Conservation (phyloP, 2,113 vertebrate species). For the Lasiurus borealis region DNA sequence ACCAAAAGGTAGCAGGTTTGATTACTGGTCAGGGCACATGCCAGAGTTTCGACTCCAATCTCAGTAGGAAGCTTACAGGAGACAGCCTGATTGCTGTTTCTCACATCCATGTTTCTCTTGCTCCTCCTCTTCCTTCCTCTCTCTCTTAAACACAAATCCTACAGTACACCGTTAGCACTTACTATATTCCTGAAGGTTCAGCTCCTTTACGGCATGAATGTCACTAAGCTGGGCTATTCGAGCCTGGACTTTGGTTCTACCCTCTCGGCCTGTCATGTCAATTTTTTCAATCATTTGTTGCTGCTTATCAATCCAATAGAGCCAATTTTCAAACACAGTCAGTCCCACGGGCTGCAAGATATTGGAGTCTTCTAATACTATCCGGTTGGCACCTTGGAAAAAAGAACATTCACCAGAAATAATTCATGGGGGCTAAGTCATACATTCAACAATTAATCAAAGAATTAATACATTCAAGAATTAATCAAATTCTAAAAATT, state of each 20-base stretch:
- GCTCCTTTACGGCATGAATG: constrained; percentile 96
- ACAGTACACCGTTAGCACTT: constrained; percentile 81
- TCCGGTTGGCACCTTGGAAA: constrained; percentile 93
- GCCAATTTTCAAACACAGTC: constrained; percentile 95
- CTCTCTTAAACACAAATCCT: background rate
- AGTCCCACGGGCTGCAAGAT: constrained; percentile 97
- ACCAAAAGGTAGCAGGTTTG: background rate
- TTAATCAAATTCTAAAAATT: constrained; percentile 1
- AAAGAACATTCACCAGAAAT: constrained; percentile 57
- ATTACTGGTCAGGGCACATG: background rate
- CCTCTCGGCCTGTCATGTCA: constrained; percentile 94
- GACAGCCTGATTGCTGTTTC: too few relatives aligned
- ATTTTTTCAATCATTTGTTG: constrained; percentile 99
- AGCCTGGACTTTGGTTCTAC: constrained; percentile 98
- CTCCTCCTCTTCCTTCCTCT: background rate
- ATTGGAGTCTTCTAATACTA: constrained; percentile 97
- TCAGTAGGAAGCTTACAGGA: background rate
- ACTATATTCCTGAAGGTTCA: constrained; percentile 96
- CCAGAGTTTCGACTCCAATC: background rate
- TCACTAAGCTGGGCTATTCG: constrained; percentile 96
- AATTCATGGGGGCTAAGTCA: background rate
- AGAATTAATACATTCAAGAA: too few relatives aligned
- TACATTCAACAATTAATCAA: background rate
- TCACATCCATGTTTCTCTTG: background rate
- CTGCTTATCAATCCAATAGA: constrained; percentile 99